Percentiles rank a stretch among this genome's conserved stretches.
phyloP scores from a whole-genome alignment of 1,140 invertebrate genomes.

The Agrilus planipennis region DNA sequence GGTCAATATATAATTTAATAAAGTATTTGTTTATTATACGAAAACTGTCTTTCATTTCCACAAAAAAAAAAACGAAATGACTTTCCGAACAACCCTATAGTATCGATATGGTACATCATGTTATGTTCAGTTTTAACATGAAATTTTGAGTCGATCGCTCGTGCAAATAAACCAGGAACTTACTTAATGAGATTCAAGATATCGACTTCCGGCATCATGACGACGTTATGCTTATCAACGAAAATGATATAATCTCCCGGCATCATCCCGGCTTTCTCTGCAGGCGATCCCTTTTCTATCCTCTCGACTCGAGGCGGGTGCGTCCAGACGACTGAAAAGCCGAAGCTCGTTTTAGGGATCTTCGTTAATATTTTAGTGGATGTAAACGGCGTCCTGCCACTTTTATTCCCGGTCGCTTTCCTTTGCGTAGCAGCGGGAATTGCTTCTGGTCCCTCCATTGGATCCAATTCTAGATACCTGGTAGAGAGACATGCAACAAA shows the following conservation, averaged over 20 bases:
- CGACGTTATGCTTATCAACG: slow-evolving; percentile 73
- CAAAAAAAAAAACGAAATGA: no score
- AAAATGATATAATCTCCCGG: slow-evolving; percentile 80
- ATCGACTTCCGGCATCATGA: slow-evolving; percentile 66
- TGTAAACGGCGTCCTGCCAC: slow-evolving; percentile 72
- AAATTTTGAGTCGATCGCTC: no score
- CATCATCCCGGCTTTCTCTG: slow-evolving; percentile 63
- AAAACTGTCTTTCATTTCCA: no score
- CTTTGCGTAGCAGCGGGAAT: slow-evolving; percentile 37
- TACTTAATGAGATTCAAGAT: slow-evolving; percentile 69
- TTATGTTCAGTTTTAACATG: no score
- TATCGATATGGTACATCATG: no score
- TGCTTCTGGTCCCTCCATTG: slow-evolving; percentile 43
- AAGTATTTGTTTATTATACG: no score
- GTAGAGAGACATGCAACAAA: no score
- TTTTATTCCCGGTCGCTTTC: slow-evolving; percentile 38
- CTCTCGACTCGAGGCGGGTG: slow-evolving; percentile 79
- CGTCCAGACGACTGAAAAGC: slow-evolving; percentile 86
- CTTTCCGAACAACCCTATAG: no score
- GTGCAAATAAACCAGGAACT: no score
- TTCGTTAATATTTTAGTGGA: slow-evolving; percentile 54
- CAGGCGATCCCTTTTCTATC: slow-evolving; percentile 69
- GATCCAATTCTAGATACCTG: slow-evolving; percentile 65
- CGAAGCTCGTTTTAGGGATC: slow-evolving; percentile 52
- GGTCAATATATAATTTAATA: no score